phyloP scores from a whole-genome alignment of 2,113 vertebrate species.

The Thinocorus orbignyianus region DNA sequence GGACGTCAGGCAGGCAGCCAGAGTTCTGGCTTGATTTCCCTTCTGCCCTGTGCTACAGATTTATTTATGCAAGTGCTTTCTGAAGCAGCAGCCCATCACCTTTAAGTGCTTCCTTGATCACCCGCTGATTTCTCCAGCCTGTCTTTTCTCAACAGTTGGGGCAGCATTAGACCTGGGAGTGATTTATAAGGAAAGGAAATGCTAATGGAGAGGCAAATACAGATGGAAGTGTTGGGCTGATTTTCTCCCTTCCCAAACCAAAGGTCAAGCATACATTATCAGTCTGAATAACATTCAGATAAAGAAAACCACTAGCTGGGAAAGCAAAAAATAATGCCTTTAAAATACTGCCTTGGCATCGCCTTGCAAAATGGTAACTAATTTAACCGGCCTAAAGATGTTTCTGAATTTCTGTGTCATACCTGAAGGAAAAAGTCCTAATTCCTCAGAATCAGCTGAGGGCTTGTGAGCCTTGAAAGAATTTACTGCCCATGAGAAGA shows the following conservation, averaged over 20 bases:
- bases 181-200: conserved; percentile 3
- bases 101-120: conserved; percentile 50
- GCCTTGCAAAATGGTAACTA: neutral
- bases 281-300: neutral
- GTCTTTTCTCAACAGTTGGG: neutral
- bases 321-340: neutral
- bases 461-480: neutral
- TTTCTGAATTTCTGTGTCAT: neutral
- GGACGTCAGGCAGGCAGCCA: neutral
- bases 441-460: neutral
- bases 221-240: neutral
- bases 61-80: conserved; percentile 49
- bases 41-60: neutral
- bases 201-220: neutral
- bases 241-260: conserved; percentile 17
- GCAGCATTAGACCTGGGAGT: neutral
- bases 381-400: neutral
- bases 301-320: neutral
- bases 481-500: neutral
- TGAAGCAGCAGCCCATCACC: conserved; percentile 38
- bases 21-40: neutral
- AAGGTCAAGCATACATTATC: neutral
- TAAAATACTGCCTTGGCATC: neutral
- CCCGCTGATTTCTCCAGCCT: neutral
- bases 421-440: neutral